Percentiles rank a stretch among this genome's conserved stretches.
Evolutionary conservation across 1,140 invertebrate genomes (phyloP).

Genomic region (Zaprionus lachaisei): DNA sequence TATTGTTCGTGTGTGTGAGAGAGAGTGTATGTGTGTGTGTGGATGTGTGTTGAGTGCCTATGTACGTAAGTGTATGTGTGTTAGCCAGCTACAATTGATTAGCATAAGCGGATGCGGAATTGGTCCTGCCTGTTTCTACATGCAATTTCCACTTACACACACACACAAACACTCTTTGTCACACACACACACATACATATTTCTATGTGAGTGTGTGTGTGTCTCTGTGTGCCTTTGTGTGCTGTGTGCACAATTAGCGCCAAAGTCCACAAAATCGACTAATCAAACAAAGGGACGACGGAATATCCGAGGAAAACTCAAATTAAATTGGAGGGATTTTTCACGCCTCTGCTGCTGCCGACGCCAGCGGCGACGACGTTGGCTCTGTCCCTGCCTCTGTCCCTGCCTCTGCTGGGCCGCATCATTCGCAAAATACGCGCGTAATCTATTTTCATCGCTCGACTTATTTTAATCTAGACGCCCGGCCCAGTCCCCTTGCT

Average conservation of each 20-base stretch:
- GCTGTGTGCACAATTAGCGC: slow-evolving; percentile 60
- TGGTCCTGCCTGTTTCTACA: slow-evolving; percentile 46
- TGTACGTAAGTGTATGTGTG: slow-evolving; percentile 19
- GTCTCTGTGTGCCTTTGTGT: slow-evolving; percentile 16
- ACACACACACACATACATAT: not conserved
- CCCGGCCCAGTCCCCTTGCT: slow-evolving; percentile 25
- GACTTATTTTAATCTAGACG: slow-evolving; percentile 69
- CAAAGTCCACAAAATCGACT: slow-evolving; percentile 70
- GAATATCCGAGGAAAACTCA: slow-evolving; percentile 46
- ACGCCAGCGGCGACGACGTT: not conserved
- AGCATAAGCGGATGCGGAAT: slow-evolving; percentile 57
- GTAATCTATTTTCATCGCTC: slow-evolving; percentile 73
- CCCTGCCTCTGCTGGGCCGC: slow-evolving; percentile 20
- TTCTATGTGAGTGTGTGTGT: slow-evolving; percentile 7
- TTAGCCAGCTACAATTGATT: slow-evolving; percentile 60
- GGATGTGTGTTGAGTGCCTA: not conserved
- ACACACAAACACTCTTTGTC: slow-evolving; percentile 6
- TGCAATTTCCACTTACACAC: slow-evolving; percentile 27
- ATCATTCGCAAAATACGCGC: slow-evolving; percentile 67
- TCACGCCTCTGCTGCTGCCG: slow-evolving; percentile 54
- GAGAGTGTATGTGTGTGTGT: slow-evolving; percentile 12
- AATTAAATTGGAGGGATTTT: slow-evolving; percentile 65
- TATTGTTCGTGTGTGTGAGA: slow-evolving; percentile 24
- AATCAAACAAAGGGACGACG: slow-evolving; percentile 61
- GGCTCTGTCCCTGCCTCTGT: slow-evolving; percentile 12